Evolutionary conservation across 2,113 vertebrate species (phyloP), one percentile per base, ranked within the genome.

Genomic region (Sisor rabdophorus): DNA sequence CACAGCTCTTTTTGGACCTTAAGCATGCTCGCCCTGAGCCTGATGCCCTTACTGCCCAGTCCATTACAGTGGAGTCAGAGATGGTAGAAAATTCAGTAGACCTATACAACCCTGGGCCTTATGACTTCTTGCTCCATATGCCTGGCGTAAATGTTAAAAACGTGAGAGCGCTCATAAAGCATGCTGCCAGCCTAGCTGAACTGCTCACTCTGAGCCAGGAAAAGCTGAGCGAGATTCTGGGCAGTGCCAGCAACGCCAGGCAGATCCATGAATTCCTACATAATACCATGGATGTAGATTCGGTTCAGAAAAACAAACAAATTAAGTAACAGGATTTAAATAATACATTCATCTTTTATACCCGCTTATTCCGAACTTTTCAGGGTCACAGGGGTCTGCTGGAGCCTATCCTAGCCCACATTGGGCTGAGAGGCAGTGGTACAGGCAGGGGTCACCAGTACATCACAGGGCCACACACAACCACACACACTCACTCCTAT

Each of bases 61-160:
- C 95, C 0, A 40, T 98, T 79, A 95, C 93, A 0, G 93, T 91
- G 0, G 95, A 99, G 70, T 96, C 95, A 0, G 95, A 96, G 73
- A 88, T 73, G 0, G 91, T 98, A 12, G 90, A 91, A 0, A 96
- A 97, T 79, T 93, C 93, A 0, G 80, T 85, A 1, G 94, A 94
- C 44, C 92, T 92, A 16, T 98, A 95, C 63, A 98, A 92, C 81
- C 94, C 97, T 0, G 97, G 95, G 0, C 95, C 97, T 26, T 93
- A 98, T 63, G 97, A 99, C 86, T 96, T 99, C 78, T 83, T 99
- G 22, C 71, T 98, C 0, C 95, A 95, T 81, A 95, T 99, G 94
- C 97, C 97, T 0, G 97, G 97, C 2, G 85, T 99, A 26, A 96
- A 91, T 22, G 83, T 88, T 15, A 98, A 97, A 82, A 98, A 98